Percentiles rank a stretch among this genome's conserved stretches.
These are phyloP conservation scores for Umimayanthus chanpuru DNA, from an alignment of 92 coral and sea anemone genomes.

Conservation along the genomic window DNA sequence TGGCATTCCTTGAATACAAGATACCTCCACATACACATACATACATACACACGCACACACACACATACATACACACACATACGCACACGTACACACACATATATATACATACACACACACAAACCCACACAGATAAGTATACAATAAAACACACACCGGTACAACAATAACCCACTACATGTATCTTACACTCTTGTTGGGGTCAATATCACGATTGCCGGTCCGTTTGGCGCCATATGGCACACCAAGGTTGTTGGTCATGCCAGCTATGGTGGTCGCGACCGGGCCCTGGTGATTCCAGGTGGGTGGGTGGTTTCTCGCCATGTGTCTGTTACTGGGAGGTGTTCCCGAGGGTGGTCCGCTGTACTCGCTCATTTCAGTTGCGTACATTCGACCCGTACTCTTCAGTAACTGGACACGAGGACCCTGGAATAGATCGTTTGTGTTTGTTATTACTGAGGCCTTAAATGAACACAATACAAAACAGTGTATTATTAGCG, in stretches of 20 bases:
- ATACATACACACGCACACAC: too few species aligned
- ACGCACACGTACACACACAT: too few species aligned
- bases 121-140: too few species aligned
- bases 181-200: slow-evolving; percentile 39
- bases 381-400: slow-evolving; percentile 23
- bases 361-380: slow-evolving; percentile 29
- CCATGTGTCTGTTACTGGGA: slow-evolving; percentile 39
- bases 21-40: too few species aligned
- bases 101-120: too few species aligned
- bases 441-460: neutral
- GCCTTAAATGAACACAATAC: neutral
- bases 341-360: slow-evolving; percentile 23
- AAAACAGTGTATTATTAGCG: too few species aligned
- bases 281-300: slow-evolving; percentile 43
- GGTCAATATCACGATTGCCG: slow-evolving; percentile 44
- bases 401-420: slow-evolving; percentile 34
- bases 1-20: too few species aligned
- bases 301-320: slow-evolving; percentile 40
- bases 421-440: slow-evolving; percentile 17
- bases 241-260: slow-evolving; percentile 21
- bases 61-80: too few species aligned
- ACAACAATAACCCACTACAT: neutral
- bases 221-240: slow-evolving; percentile 32
- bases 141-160: too few species aligned
- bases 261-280: slow-evolving; percentile 33